Evolutionary conservation across 2,113 vertebrate genomes (phyloP).

Genomic region (Notothenia rossii): DNA sequence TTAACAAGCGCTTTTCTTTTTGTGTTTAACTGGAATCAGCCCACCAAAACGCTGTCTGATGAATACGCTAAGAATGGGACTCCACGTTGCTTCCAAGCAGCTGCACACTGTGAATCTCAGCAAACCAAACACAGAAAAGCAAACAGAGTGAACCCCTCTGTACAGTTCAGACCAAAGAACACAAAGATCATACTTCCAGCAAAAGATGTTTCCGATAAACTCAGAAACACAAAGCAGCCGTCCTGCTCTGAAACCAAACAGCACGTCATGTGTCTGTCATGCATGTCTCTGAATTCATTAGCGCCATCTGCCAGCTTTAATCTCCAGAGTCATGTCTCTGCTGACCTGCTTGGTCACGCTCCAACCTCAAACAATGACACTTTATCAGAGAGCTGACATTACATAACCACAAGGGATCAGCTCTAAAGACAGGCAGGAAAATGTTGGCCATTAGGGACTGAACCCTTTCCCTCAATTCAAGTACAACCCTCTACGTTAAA

Average conservation of each 20-base stretch:
- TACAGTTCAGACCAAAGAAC: background rate
- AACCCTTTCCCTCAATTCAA: background rate
- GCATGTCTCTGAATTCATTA: slow-evolving; percentile 13
- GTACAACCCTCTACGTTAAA: no score
- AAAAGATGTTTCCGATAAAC: background rate
- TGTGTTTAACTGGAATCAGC: background rate
- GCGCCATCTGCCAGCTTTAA: slow-evolving; percentile 25
- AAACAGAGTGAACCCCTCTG: background rate
- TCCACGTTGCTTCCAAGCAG: background rate
- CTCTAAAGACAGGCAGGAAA: background rate
- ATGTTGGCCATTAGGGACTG: no score
- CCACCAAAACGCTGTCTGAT: background rate
- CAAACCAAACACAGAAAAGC: background rate
- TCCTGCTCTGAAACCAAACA: slow-evolving; percentile 33
- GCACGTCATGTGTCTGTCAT: slow-evolving; percentile 44
- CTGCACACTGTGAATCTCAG: background rate
- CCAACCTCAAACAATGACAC: slow-evolving; percentile 31
- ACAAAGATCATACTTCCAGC: background rate
- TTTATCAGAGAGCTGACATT: slow-evolving; percentile 33
- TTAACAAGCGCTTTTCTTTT: background rate
- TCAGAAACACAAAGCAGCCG: background rate
- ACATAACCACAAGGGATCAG: background rate
- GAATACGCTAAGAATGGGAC: no score
- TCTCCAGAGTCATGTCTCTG: slow-evolving; percentile 57
- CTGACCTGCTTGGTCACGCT: slow-evolving; percentile 50